Conservation (phyloP, 2,113 vertebrate species). For the Amphiprion ocellaris region DNA sequence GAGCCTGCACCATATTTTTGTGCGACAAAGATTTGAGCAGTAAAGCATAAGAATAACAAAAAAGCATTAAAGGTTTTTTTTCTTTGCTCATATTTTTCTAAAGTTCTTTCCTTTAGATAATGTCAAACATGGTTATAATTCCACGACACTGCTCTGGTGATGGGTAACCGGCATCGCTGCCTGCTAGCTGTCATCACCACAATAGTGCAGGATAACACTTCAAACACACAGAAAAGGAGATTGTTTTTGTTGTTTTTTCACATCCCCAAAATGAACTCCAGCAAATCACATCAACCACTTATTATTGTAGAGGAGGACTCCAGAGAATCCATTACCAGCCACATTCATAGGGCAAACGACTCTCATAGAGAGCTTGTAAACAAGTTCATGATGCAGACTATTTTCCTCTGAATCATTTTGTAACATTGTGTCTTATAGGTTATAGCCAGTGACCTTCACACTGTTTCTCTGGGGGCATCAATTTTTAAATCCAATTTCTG, state of each 20-base stretch:
- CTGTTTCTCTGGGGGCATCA: conserved; percentile 53
- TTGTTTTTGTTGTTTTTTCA: neutral
- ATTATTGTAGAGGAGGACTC: conserved; percentile 37
- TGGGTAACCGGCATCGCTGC: neutral
- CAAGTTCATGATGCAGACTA: conserved; percentile 46
- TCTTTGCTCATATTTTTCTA: neutral
- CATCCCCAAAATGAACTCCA: conserved; percentile 20
- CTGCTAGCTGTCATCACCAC: neutral
- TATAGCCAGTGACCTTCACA: conserved; percentile 65
- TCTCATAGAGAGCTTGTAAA: conserved; percentile 43
- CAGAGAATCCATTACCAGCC: conserved; percentile 54
- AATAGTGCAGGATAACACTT: neutral
- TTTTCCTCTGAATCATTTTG: conserved; percentile 47
- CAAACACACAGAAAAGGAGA: neutral
- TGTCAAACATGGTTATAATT: neutral
- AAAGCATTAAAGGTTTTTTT: neutral
- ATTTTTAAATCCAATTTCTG: conserved; percentile 76
- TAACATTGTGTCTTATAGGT: conserved; percentile 39
- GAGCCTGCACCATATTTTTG: neutral
- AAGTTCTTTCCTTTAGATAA: neutral
- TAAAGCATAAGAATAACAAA: neutral
- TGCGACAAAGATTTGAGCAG: neutral
- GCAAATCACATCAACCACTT: conserved; percentile 49
- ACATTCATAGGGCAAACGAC: conserved; percentile 46
- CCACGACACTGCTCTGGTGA: neutral